These are phyloP conservation scores for Prochilodus magdalenae DNA, from an alignment of 2,113 vertebrate genomes.

Conservation along the genomic window DNA sequence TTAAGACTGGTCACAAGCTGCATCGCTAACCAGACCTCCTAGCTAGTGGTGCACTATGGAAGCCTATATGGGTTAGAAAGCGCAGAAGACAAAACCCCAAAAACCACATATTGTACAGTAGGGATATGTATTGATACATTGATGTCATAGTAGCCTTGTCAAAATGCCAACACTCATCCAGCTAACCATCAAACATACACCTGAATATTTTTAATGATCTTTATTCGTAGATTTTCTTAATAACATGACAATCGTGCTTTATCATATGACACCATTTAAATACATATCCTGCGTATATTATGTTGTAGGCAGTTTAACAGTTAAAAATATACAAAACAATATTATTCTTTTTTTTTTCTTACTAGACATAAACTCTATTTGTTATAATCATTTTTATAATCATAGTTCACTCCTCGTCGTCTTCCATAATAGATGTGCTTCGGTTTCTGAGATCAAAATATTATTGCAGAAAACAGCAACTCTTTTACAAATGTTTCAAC, in stretches of 20 bases:
- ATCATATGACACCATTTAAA: constrained; percentile 96
- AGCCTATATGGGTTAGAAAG: too few species aligned
- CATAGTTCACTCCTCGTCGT: constrained; percentile 82
- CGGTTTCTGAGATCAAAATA: constrained; percentile 93
- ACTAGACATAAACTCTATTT: constrained; percentile 84
- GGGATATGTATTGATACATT: too few species aligned
- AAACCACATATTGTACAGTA: too few species aligned
- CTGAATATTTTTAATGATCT: constrained; percentile 84
- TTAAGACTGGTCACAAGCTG: too few species aligned
- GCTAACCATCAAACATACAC: background rate
- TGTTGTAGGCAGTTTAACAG: constrained; percentile 95
- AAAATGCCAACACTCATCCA: constrained; percentile 14
- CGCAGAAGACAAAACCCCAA: too few species aligned
- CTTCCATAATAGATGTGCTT: constrained; percentile 88
- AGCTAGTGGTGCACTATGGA: too few species aligned
- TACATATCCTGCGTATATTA: constrained; percentile 97
- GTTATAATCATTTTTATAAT: constrained; percentile 81
- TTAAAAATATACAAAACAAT: constrained; percentile 87
- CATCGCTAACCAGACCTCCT: too few species aligned
- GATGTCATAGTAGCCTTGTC: too few species aligned
- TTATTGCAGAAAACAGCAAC: constrained; percentile 96
- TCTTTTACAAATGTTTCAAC: constrained; percentile 79
- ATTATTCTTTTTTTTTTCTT: constrained; percentile 77
- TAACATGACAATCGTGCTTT: constrained; percentile 97
- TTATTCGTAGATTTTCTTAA: constrained; percentile 91